Evolutionary conservation across 2,113 vertebrate genomes (phyloP), one percentile per base, ranked within the genome.

Genomic region (Cranoglanis bouderius): DNA sequence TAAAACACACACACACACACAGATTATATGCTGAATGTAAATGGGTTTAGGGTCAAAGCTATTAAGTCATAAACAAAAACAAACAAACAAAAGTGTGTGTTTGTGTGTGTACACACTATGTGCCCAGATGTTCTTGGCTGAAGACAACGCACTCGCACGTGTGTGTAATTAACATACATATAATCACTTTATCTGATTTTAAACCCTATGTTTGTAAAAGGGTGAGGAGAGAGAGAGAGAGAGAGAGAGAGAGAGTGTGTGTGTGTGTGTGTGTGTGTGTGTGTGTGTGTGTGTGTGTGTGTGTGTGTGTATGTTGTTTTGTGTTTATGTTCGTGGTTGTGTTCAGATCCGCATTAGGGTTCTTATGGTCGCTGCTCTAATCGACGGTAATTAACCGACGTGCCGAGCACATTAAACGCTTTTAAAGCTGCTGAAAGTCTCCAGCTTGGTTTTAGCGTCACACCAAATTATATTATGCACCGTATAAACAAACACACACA

Each of bases 351-450:
- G 14, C 77, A 80, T 80, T 80, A 80, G 46, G 29, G 46, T 46
- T 80, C 77, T 80, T 53, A 32, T 2, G 29, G 77, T 51, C 49
- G 29, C 29, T 32, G 77, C 77, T 51, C 29, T 51, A 53, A 80
- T 32, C 29, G 16, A 16, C 29, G 8, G 29, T 80, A 80, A 80
- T 80, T 51, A 53, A 46, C 46, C 14, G 8, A 18, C 29, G 29
- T 53, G 46, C 46, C 19, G 77, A 32, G 77, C 77, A 6, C 74
- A 46, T 80, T 80, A 80, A 80, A 80, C 14, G 29, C 77, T 80
- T 43, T 75, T 80, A 53, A 80, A 80, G 26, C 77, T 80, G 46
- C 46, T 51, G 75, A 51, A 80, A 80, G 46, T 80, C 75, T 80
- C 46, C 46, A 8, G 75, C 46, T 51, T 53, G 43, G 77, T 80